Base-by-base conservation (phyloP, 1,140 invertebrate genomes). In the Drosophila navojoa region DNA sequence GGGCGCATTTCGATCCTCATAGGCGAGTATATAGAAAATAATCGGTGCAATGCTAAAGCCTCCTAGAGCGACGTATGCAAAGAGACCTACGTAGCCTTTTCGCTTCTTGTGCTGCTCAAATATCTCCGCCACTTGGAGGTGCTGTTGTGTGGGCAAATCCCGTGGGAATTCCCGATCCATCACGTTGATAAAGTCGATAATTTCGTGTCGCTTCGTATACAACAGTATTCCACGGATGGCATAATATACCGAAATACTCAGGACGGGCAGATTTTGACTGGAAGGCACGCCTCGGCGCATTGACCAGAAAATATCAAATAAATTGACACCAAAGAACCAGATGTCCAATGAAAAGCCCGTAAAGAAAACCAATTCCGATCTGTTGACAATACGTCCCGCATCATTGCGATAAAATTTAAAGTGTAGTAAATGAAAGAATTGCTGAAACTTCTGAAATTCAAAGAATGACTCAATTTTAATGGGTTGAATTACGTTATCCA, bases 241-340 rank as follows among this genome's bases (percentile, higher is more conserved):
- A n/a, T 76, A 84, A 44, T 74, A 84, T 0, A 55, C 5, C 1
- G 68, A 62, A 4, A 85, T 80, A 64, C 72, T 68, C 0, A 84
- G 0, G 0, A 70, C 57, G 4, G 81, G 58, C 3, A 78, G 50
- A 38, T 85, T 80, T 2, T 50, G 61, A 47, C 62, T 54, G 1
- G 45, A 4, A 0, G 50, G 35, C 3, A 7, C 5, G 9, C 68
- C 76, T 13, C 53, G 7, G 3, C 29, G 9, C 10, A 58, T 0
- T 0, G 55, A 40, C 4, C 6, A 16, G 0, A 71, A 0, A 0
- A 82, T 25, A 3, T 72, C 63, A 5, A 63, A 60, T 0, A 45
- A 11, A 38, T 78, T 71, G 11, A 16, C 7, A 15, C 49, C 16
- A 2, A 50, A 72, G 38, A 72, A 82, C 0, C 15, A 50, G 5